phyloP scores from a whole-genome alignment of 2,888 invertebrate species.

The Eristalis pertinax region DNA sequence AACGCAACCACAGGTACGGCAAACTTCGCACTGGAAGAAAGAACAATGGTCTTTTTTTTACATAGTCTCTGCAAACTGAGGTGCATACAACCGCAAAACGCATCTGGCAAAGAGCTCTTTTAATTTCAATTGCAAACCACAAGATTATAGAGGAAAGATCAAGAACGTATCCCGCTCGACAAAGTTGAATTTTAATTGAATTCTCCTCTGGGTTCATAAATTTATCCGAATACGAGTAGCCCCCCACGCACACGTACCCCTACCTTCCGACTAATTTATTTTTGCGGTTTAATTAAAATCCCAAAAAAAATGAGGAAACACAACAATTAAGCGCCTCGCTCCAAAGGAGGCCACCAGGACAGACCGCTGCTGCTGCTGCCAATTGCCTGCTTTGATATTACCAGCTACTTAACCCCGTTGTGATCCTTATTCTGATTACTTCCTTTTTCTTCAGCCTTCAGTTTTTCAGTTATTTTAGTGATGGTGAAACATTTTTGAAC shows the following conservation, averaged over 20 bases:
- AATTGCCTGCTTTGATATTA: constrained; percentile 11
- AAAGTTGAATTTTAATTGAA: neutral
- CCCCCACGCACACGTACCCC: neutral
- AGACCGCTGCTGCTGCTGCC: neutral
- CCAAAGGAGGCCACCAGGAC: neutral
- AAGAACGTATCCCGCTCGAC: neutral
- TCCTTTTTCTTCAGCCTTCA: neutral
- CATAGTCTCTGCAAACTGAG: neutral
- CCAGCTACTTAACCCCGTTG: constrained; percentile 26
- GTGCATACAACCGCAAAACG: neutral
- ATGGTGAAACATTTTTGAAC: constrained; percentile 6
- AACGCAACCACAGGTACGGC: neutral
- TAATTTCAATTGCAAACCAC: neutral
- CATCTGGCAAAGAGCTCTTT: neutral
- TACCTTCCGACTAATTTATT: constrained; percentile 14
- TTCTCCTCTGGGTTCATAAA: neutral
- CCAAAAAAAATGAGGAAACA: neutral
- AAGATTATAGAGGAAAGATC: neutral
- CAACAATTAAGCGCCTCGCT: constrained; percentile 15
- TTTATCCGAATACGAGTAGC: neutral
- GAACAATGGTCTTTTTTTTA: neutral
- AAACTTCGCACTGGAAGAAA: neutral
- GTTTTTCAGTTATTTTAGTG: neutral
- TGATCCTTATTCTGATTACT: constrained; percentile 7
- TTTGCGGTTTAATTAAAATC: constrained; percentile 32